phyloP scores from a whole-genome alignment of 2,888 invertebrate species.

The Ecdyonurus torrentis region DNA sequence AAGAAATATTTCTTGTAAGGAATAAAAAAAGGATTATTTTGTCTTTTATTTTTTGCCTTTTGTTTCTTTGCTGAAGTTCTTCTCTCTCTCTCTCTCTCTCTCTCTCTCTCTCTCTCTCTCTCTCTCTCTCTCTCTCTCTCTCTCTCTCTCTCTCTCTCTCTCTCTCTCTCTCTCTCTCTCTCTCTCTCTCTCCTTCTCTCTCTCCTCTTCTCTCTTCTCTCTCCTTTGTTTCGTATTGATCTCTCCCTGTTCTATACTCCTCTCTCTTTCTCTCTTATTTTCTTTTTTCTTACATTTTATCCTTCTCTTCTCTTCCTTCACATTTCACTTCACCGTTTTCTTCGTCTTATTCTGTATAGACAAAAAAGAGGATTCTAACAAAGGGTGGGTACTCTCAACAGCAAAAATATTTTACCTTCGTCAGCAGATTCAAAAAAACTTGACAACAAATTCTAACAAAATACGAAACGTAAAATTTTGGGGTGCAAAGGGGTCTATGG shows the following conservation, averaged over 20 bases:
- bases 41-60: no score
- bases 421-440: no score
- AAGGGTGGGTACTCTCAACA: no score
- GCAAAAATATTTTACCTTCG: no score
- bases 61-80: background rate
- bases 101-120: constrained; percentile 7
- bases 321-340: background rate
- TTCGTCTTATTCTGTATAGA: background rate
- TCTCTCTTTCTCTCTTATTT: constrained; percentile 3
- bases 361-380: no score
- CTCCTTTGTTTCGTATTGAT: background rate
- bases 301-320: background rate
- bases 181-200: background rate
- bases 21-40: no score
- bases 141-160: constrained; percentile 1
- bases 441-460: no score
- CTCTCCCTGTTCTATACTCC: background rate
- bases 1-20: no score
- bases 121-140: constrained; percentile 4
- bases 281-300: background rate
- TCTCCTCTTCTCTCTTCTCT: background rate
- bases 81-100: background rate
- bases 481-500: no score
- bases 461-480: no score
- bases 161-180: background rate